Evolutionary conservation across 2,888 invertebrate species (phyloP).

Genomic region (Hoplodrina ambigua): DNA sequence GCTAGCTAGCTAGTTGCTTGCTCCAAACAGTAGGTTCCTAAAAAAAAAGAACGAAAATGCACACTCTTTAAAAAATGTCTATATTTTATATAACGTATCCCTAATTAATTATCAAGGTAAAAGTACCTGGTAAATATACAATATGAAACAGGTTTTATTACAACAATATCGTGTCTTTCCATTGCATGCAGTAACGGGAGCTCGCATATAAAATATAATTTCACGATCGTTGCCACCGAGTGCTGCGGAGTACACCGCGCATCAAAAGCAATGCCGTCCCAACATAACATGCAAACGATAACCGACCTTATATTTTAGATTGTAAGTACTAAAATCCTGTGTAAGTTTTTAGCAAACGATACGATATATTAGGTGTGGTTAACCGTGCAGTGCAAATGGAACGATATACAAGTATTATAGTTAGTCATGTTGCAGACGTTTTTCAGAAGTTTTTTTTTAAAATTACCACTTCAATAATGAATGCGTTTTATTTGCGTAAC

Average conservation of each 20-base stretch:
- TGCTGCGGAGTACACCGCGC: slow-evolving; percentile 51
- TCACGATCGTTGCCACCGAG: slow-evolving; percentile 55
- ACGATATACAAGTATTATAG: slow-evolving; percentile 52
- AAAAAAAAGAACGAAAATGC: no score
- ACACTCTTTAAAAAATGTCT: no score
- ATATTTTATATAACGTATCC: background rate
- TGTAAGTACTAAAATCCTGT: slow-evolving; percentile 38
- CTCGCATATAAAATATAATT: slow-evolving; percentile 64
- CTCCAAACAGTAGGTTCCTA: no score
- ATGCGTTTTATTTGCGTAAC: no score
- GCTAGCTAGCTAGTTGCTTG: no score
- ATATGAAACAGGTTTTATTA: slow-evolving; percentile 35
- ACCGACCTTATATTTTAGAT: background rate
- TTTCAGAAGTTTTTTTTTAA: slow-evolving; percentile 55
- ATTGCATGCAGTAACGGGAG: slow-evolving; percentile 38
- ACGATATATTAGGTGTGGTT: slow-evolving; percentile 48
- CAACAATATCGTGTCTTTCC: slow-evolving; percentile 40
- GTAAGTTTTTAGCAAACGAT: slow-evolving; percentile 21
- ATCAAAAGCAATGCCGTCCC: slow-evolving; percentile 54
- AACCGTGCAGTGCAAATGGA: slow-evolving; percentile 60
- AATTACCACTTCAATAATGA: background rate
- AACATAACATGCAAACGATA: slow-evolving; percentile 26
- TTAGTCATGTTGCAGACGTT: slow-evolving; percentile 29
- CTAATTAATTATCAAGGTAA: slow-evolving; percentile 23
- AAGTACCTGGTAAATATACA: slow-evolving; percentile 9